Conservation (phyloP, 2,113 vertebrate species). For the Aphyosemion australe region DNA sequence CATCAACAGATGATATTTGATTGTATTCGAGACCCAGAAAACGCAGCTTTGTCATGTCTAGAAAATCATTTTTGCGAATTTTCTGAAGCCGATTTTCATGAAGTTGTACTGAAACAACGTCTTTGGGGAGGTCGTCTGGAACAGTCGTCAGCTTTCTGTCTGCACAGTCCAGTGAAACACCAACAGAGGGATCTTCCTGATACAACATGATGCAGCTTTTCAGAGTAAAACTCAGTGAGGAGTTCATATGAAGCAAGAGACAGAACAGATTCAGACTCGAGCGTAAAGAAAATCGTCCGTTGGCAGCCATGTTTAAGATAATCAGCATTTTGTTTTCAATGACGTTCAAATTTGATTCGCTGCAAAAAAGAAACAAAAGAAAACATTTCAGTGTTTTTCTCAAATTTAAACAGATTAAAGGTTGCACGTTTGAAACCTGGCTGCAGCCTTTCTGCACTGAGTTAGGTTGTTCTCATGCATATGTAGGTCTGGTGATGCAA, state of each 20-base stretch:
- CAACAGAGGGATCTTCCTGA: not conserved
- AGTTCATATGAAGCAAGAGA: not conserved
- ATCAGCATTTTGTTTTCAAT: too few relatives aligned
- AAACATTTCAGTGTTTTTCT: too few relatives aligned
- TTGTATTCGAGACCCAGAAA: fast-evolving
- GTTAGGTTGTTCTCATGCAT: too few relatives aligned
- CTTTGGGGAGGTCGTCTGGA: constrained; percentile 28
- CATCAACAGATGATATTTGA: not conserved
- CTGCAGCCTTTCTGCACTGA: too few relatives aligned
- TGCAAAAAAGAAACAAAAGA: too few relatives aligned
- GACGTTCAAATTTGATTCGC: too few relatives aligned
- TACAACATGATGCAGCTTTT: constrained; percentile 18
- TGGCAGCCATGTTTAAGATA: too few relatives aligned
- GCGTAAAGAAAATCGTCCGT: too few relatives aligned
- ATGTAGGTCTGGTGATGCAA: too few relatives aligned
- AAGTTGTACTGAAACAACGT: not conserved
- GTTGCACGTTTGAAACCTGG: too few relatives aligned
- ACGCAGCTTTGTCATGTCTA: not conserved
- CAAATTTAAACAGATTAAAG: too few relatives aligned
- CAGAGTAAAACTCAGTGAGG: constrained; percentile 16
- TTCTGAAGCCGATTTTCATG: fast-evolving
- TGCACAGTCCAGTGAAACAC: not conserved
- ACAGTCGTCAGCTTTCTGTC: not conserved
- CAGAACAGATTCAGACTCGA: too few relatives aligned
- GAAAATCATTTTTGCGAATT: constrained; percentile 23